These are phyloP conservation scores for Drymodes brunneopygia DNA, from an alignment of 2,113 vertebrate species.

Conservation along the genomic window DNA sequence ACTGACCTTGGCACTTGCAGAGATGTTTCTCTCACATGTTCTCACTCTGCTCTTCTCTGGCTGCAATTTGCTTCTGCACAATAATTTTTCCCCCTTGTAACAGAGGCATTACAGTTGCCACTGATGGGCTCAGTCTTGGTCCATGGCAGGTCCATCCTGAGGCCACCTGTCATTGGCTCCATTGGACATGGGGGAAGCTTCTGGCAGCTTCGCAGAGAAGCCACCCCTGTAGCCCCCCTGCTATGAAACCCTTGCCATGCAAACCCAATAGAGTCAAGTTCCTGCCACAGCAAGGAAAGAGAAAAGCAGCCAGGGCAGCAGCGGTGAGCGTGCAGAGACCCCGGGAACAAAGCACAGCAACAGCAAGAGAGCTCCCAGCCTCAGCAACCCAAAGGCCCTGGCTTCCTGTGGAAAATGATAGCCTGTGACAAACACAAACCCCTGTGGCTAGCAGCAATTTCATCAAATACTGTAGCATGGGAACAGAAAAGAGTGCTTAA, in stretches of 20 bases:
- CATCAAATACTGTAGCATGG: neutral
- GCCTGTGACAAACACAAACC: neutral
- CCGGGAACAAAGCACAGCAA: rapidly evolving
- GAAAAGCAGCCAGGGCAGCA: neutral
- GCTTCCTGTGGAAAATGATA: neutral
- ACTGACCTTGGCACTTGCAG: neutral
- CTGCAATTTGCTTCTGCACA: neutral
- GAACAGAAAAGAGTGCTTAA: neutral
- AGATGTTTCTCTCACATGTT: neutral
- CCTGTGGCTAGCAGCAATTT: neutral
- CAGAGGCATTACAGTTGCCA: rapidly evolving
- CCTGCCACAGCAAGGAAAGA: neutral
- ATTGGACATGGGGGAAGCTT: rapidly evolving
- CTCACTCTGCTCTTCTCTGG: neutral
- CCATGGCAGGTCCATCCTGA: neutral
- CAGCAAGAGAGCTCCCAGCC: neutral
- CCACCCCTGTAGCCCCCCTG: too few relatives aligned
- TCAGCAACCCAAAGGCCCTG: neutral
- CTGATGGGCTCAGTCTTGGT: neutral
- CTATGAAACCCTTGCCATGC: neutral
- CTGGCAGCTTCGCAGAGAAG: neutral
- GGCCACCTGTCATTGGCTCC: neutral
- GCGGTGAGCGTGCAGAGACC: neutral
- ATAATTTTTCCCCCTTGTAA: rapidly evolving
- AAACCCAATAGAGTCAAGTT: rapidly evolving